Evolutionary conservation across 2,113 vertebrate species (phyloP).

Genomic region (Vulpes vulpes): DNA sequence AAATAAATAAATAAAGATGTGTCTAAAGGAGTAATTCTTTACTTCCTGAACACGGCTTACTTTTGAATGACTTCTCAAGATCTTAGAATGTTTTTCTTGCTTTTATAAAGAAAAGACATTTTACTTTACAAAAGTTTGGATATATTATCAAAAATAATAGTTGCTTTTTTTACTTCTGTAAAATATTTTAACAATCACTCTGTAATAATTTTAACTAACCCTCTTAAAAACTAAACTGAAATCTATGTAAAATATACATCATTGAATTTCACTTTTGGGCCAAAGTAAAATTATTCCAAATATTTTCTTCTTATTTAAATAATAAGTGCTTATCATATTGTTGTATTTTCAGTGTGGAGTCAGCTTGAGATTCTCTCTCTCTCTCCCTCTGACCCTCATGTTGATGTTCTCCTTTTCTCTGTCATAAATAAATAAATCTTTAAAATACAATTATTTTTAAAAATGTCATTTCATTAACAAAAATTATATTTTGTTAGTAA

Average conservation of each 20-base stretch:
- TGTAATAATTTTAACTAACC: neutral
- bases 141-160: neutral
- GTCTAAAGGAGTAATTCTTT: neutral
- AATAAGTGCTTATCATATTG: neutral
- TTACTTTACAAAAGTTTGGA: neutral
- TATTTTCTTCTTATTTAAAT: conserved; percentile 1
- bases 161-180: neutral
- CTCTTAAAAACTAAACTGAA: neutral
- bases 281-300: neutral
- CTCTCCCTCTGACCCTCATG: no score
- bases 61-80: neutral
- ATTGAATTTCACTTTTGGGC: neutral
- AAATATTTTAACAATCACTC: neutral
- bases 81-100: neutral
- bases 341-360: neutral
- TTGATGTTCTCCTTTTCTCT: no score
- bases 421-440: neutral
- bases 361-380: no score
- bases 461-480: neutral
- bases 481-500: neutral
- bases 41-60: neutral
- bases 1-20: neutral
- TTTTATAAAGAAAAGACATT: neutral
- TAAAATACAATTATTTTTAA: neutral
- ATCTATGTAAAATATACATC: neutral